These are phyloP conservation scores for Oligia strigilis DNA, from an alignment of 2,888 invertebrate genomes.

Conservation along the genomic window DNA sequence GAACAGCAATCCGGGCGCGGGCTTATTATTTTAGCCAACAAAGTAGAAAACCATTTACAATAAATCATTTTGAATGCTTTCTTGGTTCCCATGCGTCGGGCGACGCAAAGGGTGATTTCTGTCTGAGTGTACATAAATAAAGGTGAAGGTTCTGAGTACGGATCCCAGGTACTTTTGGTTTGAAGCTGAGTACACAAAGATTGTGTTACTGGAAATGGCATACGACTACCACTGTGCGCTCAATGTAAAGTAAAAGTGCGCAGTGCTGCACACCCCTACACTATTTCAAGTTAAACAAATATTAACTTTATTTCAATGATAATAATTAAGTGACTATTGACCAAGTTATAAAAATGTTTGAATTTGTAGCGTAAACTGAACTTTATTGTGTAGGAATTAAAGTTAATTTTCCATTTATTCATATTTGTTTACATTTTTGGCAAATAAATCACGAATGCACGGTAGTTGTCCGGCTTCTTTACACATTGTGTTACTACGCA, in stretches of 20 bases:
- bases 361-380: no score
- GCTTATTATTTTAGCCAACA: constrained; percentile 91
- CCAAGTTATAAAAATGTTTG: no score
- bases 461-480: constrained; percentile 29
- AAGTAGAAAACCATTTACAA: constrained; percentile 91
- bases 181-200: constrained; percentile 71
- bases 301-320: no score
- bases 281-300: no score
- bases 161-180: constrained; percentile 87
- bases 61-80: constrained; percentile 91
- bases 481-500: not conserved
- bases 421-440: no score
- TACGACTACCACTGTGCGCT: constrained; percentile 23
- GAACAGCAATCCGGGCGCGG: constrained; percentile 85
- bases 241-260: not conserved
- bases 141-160: constrained; percentile 87
- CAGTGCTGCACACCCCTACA: no score
- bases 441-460: no score
- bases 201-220: constrained; percentile 66
- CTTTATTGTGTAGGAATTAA: no score
- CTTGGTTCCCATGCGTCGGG: constrained; percentile 89
- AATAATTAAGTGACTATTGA: no score
- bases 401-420: no score
- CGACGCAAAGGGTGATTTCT: constrained; percentile 90
- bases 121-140: constrained; percentile 90